Percentiles rank a stretch among this genome's conserved stretches.
phyloP scores from a whole-genome alignment of 2,888 invertebrate genomes.

The Apodemia mormo region DNA sequence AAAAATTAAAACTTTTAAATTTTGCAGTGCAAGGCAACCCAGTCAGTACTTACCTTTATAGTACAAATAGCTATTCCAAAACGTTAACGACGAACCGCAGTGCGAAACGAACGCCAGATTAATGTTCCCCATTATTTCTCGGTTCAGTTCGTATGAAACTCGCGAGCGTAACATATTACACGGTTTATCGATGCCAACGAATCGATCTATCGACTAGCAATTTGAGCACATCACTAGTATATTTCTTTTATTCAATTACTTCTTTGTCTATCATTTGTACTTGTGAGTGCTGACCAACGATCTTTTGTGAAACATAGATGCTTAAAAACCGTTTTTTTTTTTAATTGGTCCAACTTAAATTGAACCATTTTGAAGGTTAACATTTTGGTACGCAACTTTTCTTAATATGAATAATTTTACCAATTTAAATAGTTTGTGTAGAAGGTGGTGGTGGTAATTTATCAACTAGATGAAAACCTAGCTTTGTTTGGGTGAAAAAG shows the following conservation, averaged over 20 bases:
- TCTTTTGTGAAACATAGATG: background rate
- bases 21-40: background rate
- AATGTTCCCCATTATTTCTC: constrained; percentile 41
- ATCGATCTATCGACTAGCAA: constrained; percentile 35
- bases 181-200: constrained; percentile 41
- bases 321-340: background rate
- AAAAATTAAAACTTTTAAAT: background rate
- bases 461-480: too few species aligned
- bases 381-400: too few species aligned
- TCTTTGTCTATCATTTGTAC: background rate
- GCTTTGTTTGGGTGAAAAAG: too few species aligned
- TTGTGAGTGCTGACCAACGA: background rate
- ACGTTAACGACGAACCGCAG: constrained; percentile 19
- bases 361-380: too few species aligned
- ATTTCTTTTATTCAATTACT: constrained; percentile 16
- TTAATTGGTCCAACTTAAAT: too few species aligned
- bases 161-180: constrained; percentile 37
- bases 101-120: constrained; percentile 35
- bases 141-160: constrained; percentile 41
- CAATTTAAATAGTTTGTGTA: too few species aligned
- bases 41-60: constrained; percentile 14
- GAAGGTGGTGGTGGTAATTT: too few species aligned
- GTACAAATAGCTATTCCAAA: constrained; percentile 21
- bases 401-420: too few species aligned
- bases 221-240: constrained; percentile 35